A percentile compares a stretch with the other conserved stretches of the same genome.
These are phyloP conservation scores for Ceratitis capitata DNA, from an alignment of 1,140 invertebrate genomes.

Conservation along the genomic window DNA sequence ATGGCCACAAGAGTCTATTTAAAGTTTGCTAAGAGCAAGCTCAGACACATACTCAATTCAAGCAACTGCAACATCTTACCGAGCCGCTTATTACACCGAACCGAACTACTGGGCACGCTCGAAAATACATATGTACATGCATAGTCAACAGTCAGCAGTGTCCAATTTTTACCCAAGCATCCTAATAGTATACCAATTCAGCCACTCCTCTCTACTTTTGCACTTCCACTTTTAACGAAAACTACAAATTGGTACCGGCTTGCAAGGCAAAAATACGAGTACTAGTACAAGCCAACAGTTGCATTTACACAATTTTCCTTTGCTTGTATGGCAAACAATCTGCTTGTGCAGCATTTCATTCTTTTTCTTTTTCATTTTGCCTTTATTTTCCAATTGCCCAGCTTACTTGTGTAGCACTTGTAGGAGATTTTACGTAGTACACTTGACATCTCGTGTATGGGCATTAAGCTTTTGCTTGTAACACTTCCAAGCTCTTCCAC, in stretches of 20 bases:
- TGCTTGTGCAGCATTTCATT: not conserved
- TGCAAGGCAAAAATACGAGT: too few relatives aligned
- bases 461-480: not conserved
- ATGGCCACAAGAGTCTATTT: too few relatives aligned
- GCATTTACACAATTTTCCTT: not conserved
- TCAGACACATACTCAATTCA: too few relatives aligned
- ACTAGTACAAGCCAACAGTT: slow-evolving; percentile 13
- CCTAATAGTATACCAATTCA: not conserved
- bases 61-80: too few relatives aligned
- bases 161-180: not conserved
- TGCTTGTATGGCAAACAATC: not conserved
- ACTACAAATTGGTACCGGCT: not conserved
- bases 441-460: slow-evolving; percentile 7
- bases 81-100: too few relatives aligned
- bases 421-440: not conserved
- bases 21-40: too few relatives aligned
- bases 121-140: too few relatives aligned
- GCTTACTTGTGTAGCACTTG: not conserved
- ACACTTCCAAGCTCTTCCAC: too few relatives aligned
- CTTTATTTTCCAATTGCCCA: not conserved
- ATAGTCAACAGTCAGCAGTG: too few relatives aligned
- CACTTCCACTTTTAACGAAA: not conserved
- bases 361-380: not conserved
- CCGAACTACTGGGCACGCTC: too few relatives aligned
- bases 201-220: not conserved